Evolutionary conservation across 2,888 invertebrate genomes (phyloP).

Genomic region (Eulithis testata): DNA sequence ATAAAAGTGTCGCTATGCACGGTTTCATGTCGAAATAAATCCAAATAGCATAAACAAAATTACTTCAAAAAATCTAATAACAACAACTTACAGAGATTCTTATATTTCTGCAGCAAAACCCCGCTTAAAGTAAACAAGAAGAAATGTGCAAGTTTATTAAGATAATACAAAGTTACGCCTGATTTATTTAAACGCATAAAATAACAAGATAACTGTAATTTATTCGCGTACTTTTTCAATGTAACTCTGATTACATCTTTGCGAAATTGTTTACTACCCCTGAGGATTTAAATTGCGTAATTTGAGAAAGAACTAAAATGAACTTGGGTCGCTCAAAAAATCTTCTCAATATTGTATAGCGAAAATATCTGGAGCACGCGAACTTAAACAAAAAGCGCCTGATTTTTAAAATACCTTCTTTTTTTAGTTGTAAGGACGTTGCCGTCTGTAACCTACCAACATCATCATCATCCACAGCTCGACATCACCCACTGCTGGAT

Average conservation of each 20-base stretch:
- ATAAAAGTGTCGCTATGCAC: too few species aligned
- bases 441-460: too few species aligned
- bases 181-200: constrained; percentile 39
- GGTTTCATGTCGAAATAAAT: too few species aligned
- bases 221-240: constrained; percentile 42
- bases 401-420: too few species aligned
- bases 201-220: constrained; percentile 36
- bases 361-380: constrained; percentile 8
- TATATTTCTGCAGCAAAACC: not conserved
- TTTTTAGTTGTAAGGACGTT: too few species aligned
- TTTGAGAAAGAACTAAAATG: constrained; percentile 38
- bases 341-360: constrained; percentile 35
- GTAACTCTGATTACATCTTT: constrained; percentile 42
- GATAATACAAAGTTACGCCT: constrained; percentile 28
- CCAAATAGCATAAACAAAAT: too few species aligned
- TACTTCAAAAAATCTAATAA: not conserved
- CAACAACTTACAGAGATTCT: not conserved
- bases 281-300: constrained; percentile 37
- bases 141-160: constrained; percentile 11
- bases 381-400: not conserved
- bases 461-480: too few species aligned
- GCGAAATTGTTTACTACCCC: constrained; percentile 39
- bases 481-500: too few species aligned
- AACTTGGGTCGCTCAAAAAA: constrained; percentile 34
- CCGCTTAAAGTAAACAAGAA: constrained; percentile 16